A percentile compares a stretch with the other conserved stretches of the same genome.
phyloP scores from a whole-genome alignment of 2,797 vertebrate species.

The Chaenodraco wilsoni region DNA sequence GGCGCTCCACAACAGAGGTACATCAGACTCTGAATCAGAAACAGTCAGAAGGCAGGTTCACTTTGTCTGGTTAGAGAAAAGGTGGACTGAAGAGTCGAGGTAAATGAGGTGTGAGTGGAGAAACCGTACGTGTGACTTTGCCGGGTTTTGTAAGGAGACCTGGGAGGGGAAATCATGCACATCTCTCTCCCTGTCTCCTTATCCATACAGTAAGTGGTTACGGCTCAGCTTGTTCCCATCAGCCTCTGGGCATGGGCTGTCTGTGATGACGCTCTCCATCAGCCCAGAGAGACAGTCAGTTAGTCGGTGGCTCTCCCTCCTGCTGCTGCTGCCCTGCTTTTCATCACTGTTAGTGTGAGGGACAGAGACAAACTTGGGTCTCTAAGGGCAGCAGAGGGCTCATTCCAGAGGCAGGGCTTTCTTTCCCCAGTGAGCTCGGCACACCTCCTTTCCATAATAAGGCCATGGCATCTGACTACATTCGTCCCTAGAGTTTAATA shows the following conservation, averaged over 20 bases:
- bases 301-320: conserved; percentile 42
- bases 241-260: conserved; percentile 73
- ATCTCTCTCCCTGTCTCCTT: conserved; percentile 63
- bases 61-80: conserved; percentile 57
- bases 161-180: conserved; percentile 63
- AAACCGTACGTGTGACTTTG: conserved; percentile 45
- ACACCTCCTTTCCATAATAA: conserved; percentile 79
- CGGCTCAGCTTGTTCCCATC: conserved; percentile 75
- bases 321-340: conserved; percentile 55
- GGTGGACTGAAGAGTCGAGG: conserved; percentile 36
- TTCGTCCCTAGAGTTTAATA: conserved; percentile 87
- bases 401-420: conserved; percentile 60
- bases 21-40: conserved; percentile 44
- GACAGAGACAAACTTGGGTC: conserved; percentile 69
- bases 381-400: conserved; percentile 57
- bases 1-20: conserved; percentile 41
- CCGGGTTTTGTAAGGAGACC: conserved; percentile 48
- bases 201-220: conserved; percentile 68
- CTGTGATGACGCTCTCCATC: conserved; percentile 77
- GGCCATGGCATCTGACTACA: conserved; percentile 80
- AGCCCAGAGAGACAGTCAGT: conserved; percentile 60
- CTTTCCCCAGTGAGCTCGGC: conserved; percentile 36
- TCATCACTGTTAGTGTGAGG: conserved; percentile 70
- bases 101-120: conserved; percentile 71
- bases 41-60: conserved; percentile 42